phyloP scores from a whole-genome alignment of 1,140 invertebrate species.

The Hestina assimilis region DNA sequence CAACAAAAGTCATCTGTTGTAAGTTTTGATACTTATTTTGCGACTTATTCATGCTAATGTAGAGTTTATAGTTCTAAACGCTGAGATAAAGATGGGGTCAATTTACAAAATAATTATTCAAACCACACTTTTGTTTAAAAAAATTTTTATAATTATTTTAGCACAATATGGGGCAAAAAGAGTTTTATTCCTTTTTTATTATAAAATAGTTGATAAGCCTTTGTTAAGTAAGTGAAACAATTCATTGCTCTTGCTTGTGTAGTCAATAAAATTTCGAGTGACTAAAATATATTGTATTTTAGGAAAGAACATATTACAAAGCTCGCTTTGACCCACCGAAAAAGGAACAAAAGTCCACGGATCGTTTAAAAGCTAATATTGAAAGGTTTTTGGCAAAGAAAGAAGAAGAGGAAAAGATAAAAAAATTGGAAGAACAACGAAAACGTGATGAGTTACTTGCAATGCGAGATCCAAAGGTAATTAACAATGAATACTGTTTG shows the following conservation, averaged over 20 bases:
- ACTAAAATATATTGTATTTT: too few species aligned
- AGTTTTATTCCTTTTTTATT: constrained; percentile 1
- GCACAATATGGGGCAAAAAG: background rate
- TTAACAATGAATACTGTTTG: background rate
- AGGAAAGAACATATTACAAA: constrained; percentile 81
- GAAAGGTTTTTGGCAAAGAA: constrained; percentile 89
- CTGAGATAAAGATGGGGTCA: background rate
- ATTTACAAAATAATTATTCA: background rate
- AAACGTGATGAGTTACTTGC: constrained; percentile 84
- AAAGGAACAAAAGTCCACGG: constrained; percentile 84
- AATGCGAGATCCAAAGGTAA: constrained; percentile 85
- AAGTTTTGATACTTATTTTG: constrained; percentile 55
- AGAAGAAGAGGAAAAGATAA: constrained; percentile 87
- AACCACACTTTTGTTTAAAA: background rate
- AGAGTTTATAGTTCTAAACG: background rate
- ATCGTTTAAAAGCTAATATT: constrained; percentile 85
- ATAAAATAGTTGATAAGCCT: too few species aligned
- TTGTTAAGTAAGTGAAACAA: too few species aligned
- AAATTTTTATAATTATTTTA: background rate
- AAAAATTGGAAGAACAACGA: constrained; percentile 81
- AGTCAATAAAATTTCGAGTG: too few species aligned
- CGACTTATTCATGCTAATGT: constrained; percentile 23
- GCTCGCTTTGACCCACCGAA: constrained; percentile 90
- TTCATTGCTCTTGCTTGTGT: too few species aligned
- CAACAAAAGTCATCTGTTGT: constrained; percentile 76